A percentile compares a stretch with the other conserved stretches of the same genome.
These are phyloP conservation scores for Cerastoderma edule DNA, from an alignment of 2,888 invertebrate species.

Conservation along the genomic window DNA sequence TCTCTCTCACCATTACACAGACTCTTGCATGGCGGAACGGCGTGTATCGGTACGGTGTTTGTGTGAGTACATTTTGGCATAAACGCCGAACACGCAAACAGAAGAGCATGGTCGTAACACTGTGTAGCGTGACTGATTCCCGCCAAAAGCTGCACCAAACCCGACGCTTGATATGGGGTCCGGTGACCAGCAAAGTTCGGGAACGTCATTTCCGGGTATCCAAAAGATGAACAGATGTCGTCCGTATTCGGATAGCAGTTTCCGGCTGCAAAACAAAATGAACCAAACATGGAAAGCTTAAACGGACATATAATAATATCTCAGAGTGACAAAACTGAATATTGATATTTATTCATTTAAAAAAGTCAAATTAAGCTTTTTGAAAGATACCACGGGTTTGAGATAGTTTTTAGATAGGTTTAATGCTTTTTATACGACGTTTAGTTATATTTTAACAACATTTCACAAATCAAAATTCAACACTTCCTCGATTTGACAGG, in stretches of 20 bases:
- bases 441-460: too few relatives aligned
- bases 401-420: too few relatives aligned
- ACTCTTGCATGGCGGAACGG: conserved; percentile 76
- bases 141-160: conserved; percentile 55
- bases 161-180: conserved; percentile 53
- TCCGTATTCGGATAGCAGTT: conserved; percentile 52
- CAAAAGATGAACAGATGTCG: conserved; percentile 57
- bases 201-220: conserved; percentile 67
- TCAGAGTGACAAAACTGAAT: too few relatives aligned
- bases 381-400: too few relatives aligned
- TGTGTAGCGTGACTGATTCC: conserved; percentile 66
- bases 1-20: conserved; percentile 76
- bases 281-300: too few relatives aligned
- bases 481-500: too few relatives aligned
- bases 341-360: too few relatives aligned
- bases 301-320: too few relatives aligned
- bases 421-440: too few relatives aligned
- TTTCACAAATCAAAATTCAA: too few relatives aligned
- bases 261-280: conserved; percentile 59
- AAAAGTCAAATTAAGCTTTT: too few relatives aligned
- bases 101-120: conserved; percentile 70
- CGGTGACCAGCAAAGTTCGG: conserved; percentile 69
- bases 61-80: conserved; percentile 72
- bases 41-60: conserved; percentile 58
- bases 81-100: conserved; percentile 71